Percentiles rank a stretch among this genome's conserved stretches.
phyloP scores from a whole-genome alignment of 2,888 invertebrate genomes.

The Drosophila kambysellisi region DNA sequence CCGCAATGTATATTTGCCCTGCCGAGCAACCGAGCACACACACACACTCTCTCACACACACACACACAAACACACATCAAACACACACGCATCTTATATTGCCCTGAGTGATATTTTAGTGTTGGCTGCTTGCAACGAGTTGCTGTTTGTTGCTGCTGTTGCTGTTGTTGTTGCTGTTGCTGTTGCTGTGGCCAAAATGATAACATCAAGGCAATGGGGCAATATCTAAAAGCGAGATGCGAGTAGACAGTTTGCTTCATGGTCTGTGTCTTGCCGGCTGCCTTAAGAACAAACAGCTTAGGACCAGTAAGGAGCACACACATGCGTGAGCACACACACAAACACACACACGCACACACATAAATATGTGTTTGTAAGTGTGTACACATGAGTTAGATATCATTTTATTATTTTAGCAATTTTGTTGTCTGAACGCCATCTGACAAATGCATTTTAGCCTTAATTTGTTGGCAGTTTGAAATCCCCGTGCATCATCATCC shows the following conservation, averaged over 20 bases:
- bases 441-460: conserved; percentile 69
- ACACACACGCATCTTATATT: conserved; percentile 18
- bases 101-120: conserved; percentile 76
- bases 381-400: conserved; percentile 37
- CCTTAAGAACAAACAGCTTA: conserved; percentile 54
- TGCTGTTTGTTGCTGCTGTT: conserved; percentile 32
- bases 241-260: conserved; percentile 37
- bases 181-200: conserved; percentile 13
- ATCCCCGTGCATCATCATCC: conserved; percentile 11
- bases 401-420: conserved; percentile 62
- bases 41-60: conserved; percentile 23
- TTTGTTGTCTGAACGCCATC: conserved; percentile 47
- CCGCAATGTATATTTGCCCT: conserved; percentile 72
- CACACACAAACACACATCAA: conserved; percentile 17
- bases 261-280: conserved; percentile 37
- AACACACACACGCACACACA: background rate
- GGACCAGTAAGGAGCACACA: conserved; percentile 15
- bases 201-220: conserved; percentile 12
- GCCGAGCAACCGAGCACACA: conserved; percentile 29
- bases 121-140: conserved; percentile 61
- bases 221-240: conserved; percentile 16
- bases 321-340: conserved; percentile 1
- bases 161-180: conserved; percentile 34
- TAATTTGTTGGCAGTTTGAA: conserved; percentile 65
- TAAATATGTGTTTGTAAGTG: conserved; percentile 2